These are phyloP conservation scores for Contarinia nasturtii DNA, from an alignment of 1,140 invertebrate genomes.

Conservation along the genomic window DNA sequence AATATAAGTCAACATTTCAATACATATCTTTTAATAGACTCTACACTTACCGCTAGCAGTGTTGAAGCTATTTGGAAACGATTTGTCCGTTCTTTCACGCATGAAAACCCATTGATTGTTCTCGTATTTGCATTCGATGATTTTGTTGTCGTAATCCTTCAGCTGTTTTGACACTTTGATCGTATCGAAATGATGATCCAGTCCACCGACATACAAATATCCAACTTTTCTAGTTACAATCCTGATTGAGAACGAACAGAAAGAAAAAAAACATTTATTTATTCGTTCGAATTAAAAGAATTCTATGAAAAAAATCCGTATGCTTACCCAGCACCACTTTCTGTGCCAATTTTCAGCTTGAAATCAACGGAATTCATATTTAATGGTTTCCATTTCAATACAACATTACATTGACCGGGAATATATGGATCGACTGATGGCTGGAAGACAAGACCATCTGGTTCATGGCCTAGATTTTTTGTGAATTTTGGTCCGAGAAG, in stretches of 20 bases:
- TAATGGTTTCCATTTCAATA: slow-evolving; percentile 96
- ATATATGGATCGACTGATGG: slow-evolving; percentile 69
- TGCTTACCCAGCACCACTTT: slow-evolving; percentile 53
- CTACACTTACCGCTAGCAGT: slow-evolving; percentile 54
- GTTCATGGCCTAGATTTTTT: slow-evolving; percentile 72
- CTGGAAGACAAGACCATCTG: slow-evolving; percentile 96
- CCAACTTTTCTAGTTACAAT: slow-evolving; percentile 56
- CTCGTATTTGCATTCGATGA: slow-evolving; percentile 83
- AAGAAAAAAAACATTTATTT: too few species aligned
- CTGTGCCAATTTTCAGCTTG: slow-evolving; percentile 58
- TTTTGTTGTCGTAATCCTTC: slow-evolving; percentile 73
- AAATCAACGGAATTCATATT: slow-evolving; percentile 93
- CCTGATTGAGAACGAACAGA: slow-evolving; percentile 22
- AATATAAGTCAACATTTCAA: background rate
- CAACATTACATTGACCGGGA: slow-evolving; percentile 59
- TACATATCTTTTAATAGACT: background rate
- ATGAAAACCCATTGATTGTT: slow-evolving; percentile 79
- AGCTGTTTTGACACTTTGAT: slow-evolving; percentile 65
- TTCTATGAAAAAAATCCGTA: too few species aligned
- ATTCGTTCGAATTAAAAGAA: too few species aligned
- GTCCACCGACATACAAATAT: slow-evolving; percentile 59
- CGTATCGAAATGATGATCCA: slow-evolving; percentile 37
- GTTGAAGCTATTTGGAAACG: slow-evolving; percentile 73
- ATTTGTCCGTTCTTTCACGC: slow-evolving; percentile 92
- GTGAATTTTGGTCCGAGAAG: slow-evolving; percentile 75